A percentile compares a stretch with the other conserved stretches of the same genome.
Evolutionary conservation across 2,888 invertebrate species (phyloP).

Genomic region (Volucella zonaria): DNA sequence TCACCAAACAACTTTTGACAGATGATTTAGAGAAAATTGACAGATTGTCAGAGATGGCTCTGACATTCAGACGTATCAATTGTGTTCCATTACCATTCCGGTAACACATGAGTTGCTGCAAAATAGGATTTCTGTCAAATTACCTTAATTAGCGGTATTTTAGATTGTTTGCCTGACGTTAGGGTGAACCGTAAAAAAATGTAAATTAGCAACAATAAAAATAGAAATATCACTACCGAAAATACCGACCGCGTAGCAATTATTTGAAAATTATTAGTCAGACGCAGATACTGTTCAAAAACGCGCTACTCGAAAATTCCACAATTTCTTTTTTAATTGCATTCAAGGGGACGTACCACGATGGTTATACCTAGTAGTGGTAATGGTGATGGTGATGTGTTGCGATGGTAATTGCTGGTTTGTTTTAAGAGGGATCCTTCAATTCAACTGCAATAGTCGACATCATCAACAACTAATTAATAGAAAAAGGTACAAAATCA

Average conservation of each 20-base stretch:
- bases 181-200: neutral
- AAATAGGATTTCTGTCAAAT: constrained; percentile 4
- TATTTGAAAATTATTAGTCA: constrained; percentile 14
- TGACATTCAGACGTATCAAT: neutral
- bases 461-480: constrained; percentile 46
- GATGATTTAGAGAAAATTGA: constrained; percentile 10
- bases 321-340: neutral
- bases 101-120: neutral
- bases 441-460: neutral
- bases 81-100: no score
- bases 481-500: constrained; percentile 27
- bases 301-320: neutral
- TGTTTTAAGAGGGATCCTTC: constrained; percentile 21
- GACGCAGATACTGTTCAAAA: neutral
- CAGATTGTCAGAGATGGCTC: neutral
- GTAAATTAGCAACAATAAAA: neutral
- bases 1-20: neutral
- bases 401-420: constrained; percentile 25
- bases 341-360: neutral
- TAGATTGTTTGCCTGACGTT: neutral
- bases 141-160: constrained; percentile 19
- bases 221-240: no score
- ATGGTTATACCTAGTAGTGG: neutral
- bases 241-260: neutral
- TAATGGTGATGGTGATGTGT: constrained; percentile 10